Evolutionary conservation across 2,797 vertebrate genomes (phyloP), one percentile per base, ranked within the genome.

Genomic region (Delichon dasypus): DNA sequence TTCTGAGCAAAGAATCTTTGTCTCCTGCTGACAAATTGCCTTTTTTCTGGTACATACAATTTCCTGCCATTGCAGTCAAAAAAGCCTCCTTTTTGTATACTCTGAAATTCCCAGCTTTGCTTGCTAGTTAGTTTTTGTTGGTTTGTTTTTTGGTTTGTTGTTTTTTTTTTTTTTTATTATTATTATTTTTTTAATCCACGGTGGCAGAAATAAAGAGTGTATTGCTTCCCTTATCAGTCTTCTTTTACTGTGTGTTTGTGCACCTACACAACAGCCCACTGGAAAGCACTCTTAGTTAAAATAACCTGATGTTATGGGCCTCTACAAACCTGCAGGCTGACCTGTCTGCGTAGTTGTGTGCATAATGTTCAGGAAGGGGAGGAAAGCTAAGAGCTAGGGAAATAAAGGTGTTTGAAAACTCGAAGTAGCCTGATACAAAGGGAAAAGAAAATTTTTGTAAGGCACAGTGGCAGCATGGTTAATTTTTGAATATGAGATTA

Each of bases 1-100:
- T 98, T 97, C 91, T 93, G 82, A 95, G 89, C 40, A 87, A 76
- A 94, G 90, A 90, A 91, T 93, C 81, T 94, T 94, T 95, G 55
- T 89, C 36, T 71, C 94, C 87, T 73, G 74, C 94, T 96, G 95
- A 95, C 94, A 97, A 93, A 93, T 79, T 84, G 62, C 88, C 79
- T 97, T 96, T 97, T 72, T 96, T 96, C 58, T 70, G 87, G 76
- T 29, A 64, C 85, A 50, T 80, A 71, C 70, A 80, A 53, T 97
- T 96, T 96, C 87, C 91, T 21, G 23, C 51, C 45, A 55, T 86
- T 94, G 61, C 32, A n/a, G 72, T 92, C 30, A 91, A 93, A 94
- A 78, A 70, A 14, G 5, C 3, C 2, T 9, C 13, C 38, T 58
- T 89, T 77, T 85, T 67, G 12, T 95, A 36, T 91, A 89, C 23